Conservation (phyloP, 2,888 invertebrate species). For the Pocota personata region DNA sequence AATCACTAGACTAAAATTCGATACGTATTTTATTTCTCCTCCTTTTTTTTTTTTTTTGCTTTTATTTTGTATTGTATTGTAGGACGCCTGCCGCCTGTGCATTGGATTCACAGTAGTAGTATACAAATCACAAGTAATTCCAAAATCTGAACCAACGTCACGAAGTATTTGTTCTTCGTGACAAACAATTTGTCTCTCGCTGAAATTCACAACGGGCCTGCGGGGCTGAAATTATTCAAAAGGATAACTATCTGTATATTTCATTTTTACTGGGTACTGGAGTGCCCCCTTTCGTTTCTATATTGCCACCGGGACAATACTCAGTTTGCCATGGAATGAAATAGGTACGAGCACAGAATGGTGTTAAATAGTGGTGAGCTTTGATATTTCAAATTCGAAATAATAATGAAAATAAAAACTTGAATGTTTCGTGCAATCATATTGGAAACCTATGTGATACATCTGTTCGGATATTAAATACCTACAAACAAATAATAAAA, state of each 20-base stretch:
- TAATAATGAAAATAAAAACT: not conserved
- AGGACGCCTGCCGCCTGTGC: conserved; percentile 31
- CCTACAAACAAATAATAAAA: too few species aligned
- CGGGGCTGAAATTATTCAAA: conserved; percentile 52
- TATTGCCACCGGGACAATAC: conserved; percentile 16
- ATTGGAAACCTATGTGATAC: not conserved
- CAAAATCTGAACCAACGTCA: conserved; percentile 82
- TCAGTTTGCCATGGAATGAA: not conserved
- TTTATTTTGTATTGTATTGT: conserved; percentile 36
- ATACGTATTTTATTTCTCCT: conserved; percentile 37
- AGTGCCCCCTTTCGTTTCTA: not conserved
- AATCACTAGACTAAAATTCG: conserved; percentile 62
- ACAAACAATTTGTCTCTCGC: conserved; percentile 82
- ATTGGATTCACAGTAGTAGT: conserved; percentile 21
- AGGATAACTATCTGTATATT: conserved; percentile 40
- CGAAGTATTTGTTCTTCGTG: conserved; percentile 83
- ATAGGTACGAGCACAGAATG: not conserved
- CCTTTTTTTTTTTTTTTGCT: not conserved
- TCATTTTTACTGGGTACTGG: not conserved
- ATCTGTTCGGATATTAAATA: not conserved
- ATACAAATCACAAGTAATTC: conserved; percentile 82
- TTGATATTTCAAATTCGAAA: not conserved
- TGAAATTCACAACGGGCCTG: conserved; percentile 40
- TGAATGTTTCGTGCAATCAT: not conserved
- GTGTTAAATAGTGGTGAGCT: not conserved